A percentile compares a stretch with the other conserved stretches of the same genome.
phyloP scores from a whole-genome alignment of 2,888 invertebrate species.

The Oscheius myriophilus region DNA sequence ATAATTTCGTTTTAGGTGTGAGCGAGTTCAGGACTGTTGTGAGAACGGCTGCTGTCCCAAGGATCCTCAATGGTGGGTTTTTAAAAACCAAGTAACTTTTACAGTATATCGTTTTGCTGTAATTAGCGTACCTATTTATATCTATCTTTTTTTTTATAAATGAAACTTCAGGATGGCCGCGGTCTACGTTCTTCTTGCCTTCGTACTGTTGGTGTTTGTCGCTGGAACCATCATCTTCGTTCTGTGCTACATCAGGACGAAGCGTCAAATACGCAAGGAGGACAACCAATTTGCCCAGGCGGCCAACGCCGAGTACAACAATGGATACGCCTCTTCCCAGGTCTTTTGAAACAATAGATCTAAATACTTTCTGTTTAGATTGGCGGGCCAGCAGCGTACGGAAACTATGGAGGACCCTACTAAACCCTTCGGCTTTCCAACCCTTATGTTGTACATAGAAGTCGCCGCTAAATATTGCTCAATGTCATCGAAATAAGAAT shows the following conservation, averaged over 20 bases:
- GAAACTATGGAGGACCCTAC: constrained; percentile 29
- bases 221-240: constrained; percentile 65
- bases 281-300: constrained; percentile 54
- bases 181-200: constrained; percentile 65
- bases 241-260: constrained; percentile 64
- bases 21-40: constrained; percentile 67
- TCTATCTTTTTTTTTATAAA: neutral
- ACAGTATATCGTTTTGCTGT: too few relatives aligned
- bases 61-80: constrained; percentile 67
- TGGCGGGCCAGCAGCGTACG: constrained; percentile 20
- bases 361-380: constrained; percentile 6
- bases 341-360: constrained; percentile 17
- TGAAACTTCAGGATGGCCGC: constrained; percentile 64
- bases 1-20: constrained; percentile 58
- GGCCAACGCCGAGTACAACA: constrained; percentile 44
- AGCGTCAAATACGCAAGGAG: constrained; percentile 58
- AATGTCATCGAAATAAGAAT: constrained; percentile 23
- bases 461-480: constrained; percentile 27
- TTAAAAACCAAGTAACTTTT: too few relatives aligned
- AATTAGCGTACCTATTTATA: too few relatives aligned
- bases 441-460: constrained; percentile 21
- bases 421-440: constrained; percentile 6
- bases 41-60: constrained; percentile 69
- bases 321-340: constrained; percentile 53
- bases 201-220: constrained; percentile 66